phyloP scores from a whole-genome alignment of 2,888 invertebrate genomes.

The Venustoraphidia nigricollis region DNA sequence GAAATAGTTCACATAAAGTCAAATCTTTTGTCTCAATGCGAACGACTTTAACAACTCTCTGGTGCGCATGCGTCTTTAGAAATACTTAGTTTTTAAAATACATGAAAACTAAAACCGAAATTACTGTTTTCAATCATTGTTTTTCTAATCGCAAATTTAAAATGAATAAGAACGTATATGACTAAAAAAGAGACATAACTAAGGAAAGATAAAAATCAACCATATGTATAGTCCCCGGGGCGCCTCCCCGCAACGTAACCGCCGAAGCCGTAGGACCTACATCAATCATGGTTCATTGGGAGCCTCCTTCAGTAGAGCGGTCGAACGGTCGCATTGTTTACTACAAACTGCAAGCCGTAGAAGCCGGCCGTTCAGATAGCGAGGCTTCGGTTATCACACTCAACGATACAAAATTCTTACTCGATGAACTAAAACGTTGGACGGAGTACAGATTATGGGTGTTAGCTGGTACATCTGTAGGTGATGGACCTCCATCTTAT shows the following conservation, averaged over 20 bases:
- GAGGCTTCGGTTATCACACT: conserved; percentile 69
- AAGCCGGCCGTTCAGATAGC: conserved; percentile 69
- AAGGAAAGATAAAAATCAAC: too few species aligned
- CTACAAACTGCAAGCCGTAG: conserved; percentile 87
- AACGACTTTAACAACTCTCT: too few species aligned
- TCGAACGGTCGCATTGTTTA: conserved; percentile 87
- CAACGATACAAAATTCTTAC: conserved; percentile 61
- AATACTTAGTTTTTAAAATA: too few species aligned
- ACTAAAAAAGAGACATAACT: too few species aligned
- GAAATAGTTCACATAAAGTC: too few species aligned
- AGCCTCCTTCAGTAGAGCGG: conserved; percentile 78
- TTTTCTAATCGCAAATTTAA: too few species aligned
- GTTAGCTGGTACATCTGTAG: conserved; percentile 88
- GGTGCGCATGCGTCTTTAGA: too few species aligned
- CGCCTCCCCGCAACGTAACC: conserved; percentile 87
- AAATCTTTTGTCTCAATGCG: too few species aligned
- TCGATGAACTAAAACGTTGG: conserved; percentile 87
- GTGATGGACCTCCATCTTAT: conserved; percentile 87
- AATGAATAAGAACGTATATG: too few species aligned
- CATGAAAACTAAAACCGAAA: too few species aligned
- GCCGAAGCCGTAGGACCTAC: conserved; percentile 80
- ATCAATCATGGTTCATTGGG: conserved; percentile 80
- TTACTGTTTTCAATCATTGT: too few species aligned
- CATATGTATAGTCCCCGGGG: conserved; percentile 69
- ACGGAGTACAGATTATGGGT: conserved; percentile 96